Conservation (phyloP, 2,797 vertebrate species). For the Paguma larvata region DNA sequence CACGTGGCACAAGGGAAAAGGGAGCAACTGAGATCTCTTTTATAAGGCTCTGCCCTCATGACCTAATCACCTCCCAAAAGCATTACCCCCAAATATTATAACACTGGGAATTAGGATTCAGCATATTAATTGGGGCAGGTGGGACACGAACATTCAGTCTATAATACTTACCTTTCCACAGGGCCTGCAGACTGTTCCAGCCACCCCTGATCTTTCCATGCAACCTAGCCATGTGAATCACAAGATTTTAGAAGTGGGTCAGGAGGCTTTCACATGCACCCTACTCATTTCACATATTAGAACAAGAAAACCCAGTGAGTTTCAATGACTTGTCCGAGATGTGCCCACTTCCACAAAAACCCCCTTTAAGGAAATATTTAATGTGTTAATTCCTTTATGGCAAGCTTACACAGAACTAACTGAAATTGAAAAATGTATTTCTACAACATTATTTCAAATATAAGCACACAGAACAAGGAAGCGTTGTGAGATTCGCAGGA, state of each 20-base stretch:
- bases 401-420: background rate
- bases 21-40: background rate
- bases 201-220: background rate
- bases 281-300: background rate
- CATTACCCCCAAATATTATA: background rate
- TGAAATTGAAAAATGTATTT: constrained; percentile 19
- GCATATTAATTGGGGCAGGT: background rate
- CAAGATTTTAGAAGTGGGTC: background rate
- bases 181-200: background rate
- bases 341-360: background rate
- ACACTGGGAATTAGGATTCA: background rate
- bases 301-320: background rate
- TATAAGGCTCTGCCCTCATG: background rate
- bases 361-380: background rate
- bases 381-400: background rate
- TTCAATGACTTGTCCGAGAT: background rate
- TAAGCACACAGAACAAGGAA: background rate
- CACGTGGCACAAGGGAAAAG: background rate
- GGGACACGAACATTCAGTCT: background rate
- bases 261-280: background rate
- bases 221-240: background rate
- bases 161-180: background rate
- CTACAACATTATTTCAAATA: background rate
- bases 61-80: background rate
- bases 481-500: background rate